These are phyloP conservation scores for Harpegnathos saltator DNA, from an alignment of 1,140 invertebrate genomes.

Conservation along the genomic window DNA sequence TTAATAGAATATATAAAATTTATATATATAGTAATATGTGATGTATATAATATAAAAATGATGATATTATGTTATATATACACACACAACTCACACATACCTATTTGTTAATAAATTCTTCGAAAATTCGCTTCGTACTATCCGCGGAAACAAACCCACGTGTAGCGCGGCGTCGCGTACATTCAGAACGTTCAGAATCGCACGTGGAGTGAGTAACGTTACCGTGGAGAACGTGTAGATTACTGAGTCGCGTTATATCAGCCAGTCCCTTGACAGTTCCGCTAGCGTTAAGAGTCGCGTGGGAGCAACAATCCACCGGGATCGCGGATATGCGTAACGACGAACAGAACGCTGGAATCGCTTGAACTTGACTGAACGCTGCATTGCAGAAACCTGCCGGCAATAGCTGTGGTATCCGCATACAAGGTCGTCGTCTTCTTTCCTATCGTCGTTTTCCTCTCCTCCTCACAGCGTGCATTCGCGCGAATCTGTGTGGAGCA, in stretches of 20 bases:
- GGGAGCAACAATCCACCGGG: not conserved
- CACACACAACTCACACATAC: not conserved
- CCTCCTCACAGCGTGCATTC: not conserved
- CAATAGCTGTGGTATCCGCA: conserved; percentile 5
- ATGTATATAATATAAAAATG: too few relatives aligned
- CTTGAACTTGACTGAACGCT: conserved; percentile 63
- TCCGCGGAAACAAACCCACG: not conserved
- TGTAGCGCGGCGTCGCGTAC: not conserved
- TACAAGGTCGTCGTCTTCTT: conserved; percentile 40
- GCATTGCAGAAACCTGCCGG: not conserved
- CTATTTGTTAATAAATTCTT: conserved; percentile 1
- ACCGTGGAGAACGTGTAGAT: conserved; percentile 25
- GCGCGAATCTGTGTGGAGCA: not conserved
- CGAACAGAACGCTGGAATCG: conserved; percentile 43
- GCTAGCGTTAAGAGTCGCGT: not conserved
- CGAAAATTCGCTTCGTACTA: not conserved
- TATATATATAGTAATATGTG: too few relatives aligned
- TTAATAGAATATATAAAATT: too few relatives aligned
- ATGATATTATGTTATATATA: not conserved
- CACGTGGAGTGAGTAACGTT: conserved; percentile 18
- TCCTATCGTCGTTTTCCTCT: not conserved
- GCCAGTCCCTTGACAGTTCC: conserved; percentile 14
- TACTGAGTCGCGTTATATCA: conserved; percentile 14
- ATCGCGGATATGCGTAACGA: not conserved
- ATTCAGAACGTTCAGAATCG: not conserved